Base-by-base conservation (phyloP, 2,888 invertebrate genomes). In the Aporophyla nigra region DNA sequence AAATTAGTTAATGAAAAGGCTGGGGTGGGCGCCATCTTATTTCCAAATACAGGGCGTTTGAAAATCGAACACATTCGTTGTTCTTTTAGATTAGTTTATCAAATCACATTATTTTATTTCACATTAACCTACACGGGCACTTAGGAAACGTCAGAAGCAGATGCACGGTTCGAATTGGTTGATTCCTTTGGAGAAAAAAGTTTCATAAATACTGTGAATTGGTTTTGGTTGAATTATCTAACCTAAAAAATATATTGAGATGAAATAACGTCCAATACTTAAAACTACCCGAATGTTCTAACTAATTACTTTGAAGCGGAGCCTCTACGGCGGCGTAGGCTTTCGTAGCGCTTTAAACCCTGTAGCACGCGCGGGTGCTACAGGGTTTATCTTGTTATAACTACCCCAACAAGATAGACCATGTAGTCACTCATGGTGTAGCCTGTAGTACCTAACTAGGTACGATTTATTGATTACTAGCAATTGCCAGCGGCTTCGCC, bases 1-100 rank as follows among this genome's bases (percentile, higher is more conserved):
- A 93, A 95, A 95, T 95, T 94, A 93, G 91, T 88, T 93, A 92
- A 93, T 91, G 91, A 92, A 93, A 93, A 90, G 82, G 82, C 83
- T 85, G 84, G 87, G 90, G 86, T 85, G 87, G 75, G 86, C 78
- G 86, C 87, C 90, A 90, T 88, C 79, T 91, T 88, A 85, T 70
- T 76, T 76, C 74, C 27, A 72, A 71, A 53, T 88, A 93, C 83
- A 91, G 92, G 86, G 33, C 27, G 87, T 76, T 85, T 5, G 0
- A n/a, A 82, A 78, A 70, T 61, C 19, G 1, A 43, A 40, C 7
- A 9, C 19, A 21, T 21, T n/a, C 5, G 21, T n/a, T 5, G 27
- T n/a, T 56, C 43, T 43, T 46, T 19, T 5, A 33, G 19, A 33
- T 56, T 9, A 19, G 33, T n/a, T 27, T 27, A 49, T 27, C 5